Conservation (phyloP, 2,888 invertebrate species). For the Trissoscelio sp. region DNA sequence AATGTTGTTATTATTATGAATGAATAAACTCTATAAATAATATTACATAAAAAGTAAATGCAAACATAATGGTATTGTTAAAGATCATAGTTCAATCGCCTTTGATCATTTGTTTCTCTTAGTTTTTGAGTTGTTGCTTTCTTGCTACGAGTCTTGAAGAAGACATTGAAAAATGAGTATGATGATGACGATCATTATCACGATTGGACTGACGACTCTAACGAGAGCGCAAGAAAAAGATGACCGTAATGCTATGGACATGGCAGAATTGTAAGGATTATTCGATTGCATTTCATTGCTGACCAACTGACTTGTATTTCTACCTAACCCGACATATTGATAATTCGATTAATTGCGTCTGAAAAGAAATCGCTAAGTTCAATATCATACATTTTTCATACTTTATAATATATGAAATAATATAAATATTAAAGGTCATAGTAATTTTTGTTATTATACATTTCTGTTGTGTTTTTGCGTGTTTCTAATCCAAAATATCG, state of each 20-base stretch:
- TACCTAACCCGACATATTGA: conserved; percentile 66
- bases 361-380: conserved; percentile 63
- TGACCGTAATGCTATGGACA: conserved; percentile 29
- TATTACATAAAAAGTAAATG: no score
- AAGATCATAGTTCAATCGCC: conserved; percentile 46
- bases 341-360: conserved; percentile 71
- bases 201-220: conserved; percentile 69
- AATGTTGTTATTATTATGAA: no score
- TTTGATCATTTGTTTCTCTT: conserved; percentile 4
- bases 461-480: no score
- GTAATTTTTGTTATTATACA: no score
- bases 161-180: conserved; percentile 72
- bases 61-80: no score
- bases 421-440: no score
- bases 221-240: conserved; percentile 68
- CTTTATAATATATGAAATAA: no score
- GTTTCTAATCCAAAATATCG: no score
- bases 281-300: conserved; percentile 60
- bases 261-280: conserved; percentile 54
- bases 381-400: conserved; percentile 57
- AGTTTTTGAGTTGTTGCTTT: conserved; percentile 36
- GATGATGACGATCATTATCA: conserved; percentile 72
- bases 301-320: conserved; percentile 65
- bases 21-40: no score
- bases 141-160: conserved; percentile 68